These are phyloP conservation scores for Limosa lapponica DNA, from an alignment of 2,797 vertebrate species.

Conservation along the genomic window DNA sequence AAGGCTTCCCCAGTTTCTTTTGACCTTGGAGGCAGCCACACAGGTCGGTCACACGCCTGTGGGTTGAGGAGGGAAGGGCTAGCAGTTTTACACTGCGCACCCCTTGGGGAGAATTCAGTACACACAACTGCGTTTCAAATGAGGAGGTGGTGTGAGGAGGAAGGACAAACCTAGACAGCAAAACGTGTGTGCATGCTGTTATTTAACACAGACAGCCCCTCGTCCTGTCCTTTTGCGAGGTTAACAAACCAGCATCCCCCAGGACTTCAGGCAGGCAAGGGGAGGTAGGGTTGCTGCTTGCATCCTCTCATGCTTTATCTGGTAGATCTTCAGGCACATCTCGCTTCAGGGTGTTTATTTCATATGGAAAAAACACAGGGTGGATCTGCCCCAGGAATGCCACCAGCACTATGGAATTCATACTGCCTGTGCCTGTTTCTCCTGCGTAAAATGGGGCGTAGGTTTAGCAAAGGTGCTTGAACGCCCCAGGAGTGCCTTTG, in stretches of 20 bases:
- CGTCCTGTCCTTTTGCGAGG: accelerated
- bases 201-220: not conserved
- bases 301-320: conserved; percentile 48
- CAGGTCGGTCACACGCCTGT: not conserved
- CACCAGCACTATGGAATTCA: not conserved
- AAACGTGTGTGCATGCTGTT: not conserved
- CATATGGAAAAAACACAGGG: not conserved
- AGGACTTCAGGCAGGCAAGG: not conserved
- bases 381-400: not conserved
- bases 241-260: not conserved
- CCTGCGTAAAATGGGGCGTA: not conserved
- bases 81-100: not conserved
- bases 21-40: not conserved
- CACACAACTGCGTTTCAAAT: not conserved
- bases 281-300: conserved; percentile 8
- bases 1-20: conserved; percentile 20
- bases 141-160: not conserved
- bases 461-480: not conserved
- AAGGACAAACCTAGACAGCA: not conserved
- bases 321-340: not conserved
- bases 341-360: not conserved
- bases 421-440: not conserved
- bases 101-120: not conserved
- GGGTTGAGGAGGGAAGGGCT: not conserved
- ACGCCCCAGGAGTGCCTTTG: not conserved